Base-by-base conservation (phyloP, 2,888 invertebrate species). In the Torymus aiolomorphi region DNA sequence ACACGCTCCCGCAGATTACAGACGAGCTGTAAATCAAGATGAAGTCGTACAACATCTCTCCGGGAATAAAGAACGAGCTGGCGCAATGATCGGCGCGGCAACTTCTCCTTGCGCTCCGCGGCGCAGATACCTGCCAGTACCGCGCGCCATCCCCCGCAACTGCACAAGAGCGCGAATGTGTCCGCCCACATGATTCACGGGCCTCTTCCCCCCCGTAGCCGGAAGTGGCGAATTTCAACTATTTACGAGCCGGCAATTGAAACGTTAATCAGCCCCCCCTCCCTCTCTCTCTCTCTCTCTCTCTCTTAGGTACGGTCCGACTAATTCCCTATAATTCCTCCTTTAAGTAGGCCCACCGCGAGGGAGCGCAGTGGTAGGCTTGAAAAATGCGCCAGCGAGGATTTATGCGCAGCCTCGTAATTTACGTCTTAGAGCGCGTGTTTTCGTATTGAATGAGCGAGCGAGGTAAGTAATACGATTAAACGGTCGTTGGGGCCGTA, bases 281-380 rank as follows among this genome's bases (percentile, higher is more conserved):
- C 52, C 2, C 42, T 12, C 59, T 14, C 54, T 71, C 56, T 16
- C 62, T 31, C 18, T 13, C 52, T 11, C 42, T 12, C 59, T 14
- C 16, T n/a, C 54, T 13, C 69, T 52, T n/a, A 13, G 13, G 5
- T 42, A 18, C n/a, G 10, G n/a, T 51, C 57, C 70, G 63, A 70
- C 75, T 76, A 80, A 80, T 80, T 79, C 79, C 74, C 75, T 74
- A 79, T 75, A 79, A 75, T 79, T 80, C 71, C 71, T 76, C 61
- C 52, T 76, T 80, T 71, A 65, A 80, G 71, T 72, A 71, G 57
- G 73, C 62, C 42, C 42, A 42, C 42, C 42, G 24, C 52, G 61
- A 2, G 54, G 52, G 52, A 42, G n/a, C 5, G 20, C 20, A 18
- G 61, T 10, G 31, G 11, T 54, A 13, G 62, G 31, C 12, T 42